Evolutionary conservation across 1,140 invertebrate species (phyloP).

Genomic region (Lordiphosa stackelbergi): DNA sequence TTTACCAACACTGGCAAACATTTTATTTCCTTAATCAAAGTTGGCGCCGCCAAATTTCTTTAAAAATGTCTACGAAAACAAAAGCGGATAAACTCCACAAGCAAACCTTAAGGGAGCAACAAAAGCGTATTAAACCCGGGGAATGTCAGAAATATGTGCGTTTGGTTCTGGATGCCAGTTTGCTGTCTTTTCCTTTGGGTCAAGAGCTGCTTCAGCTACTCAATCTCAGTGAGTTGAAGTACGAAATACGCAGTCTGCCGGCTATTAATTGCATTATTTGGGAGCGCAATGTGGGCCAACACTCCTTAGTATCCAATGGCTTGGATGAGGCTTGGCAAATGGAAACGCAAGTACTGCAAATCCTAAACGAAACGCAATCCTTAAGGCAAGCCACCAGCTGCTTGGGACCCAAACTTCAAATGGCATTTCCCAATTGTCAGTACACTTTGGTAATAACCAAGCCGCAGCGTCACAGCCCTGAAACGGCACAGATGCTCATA

Average conservation of each 20-base stretch:
- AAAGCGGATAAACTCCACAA: slow-evolving; percentile 64
- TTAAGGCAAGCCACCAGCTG: neutral
- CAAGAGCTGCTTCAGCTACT: slow-evolving; percentile 37
- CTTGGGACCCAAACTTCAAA: slow-evolving; percentile 30
- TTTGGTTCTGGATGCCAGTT: slow-evolving; percentile 76
- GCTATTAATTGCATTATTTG: slow-evolving; percentile 76
- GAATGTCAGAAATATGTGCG: slow-evolving; percentile 79
- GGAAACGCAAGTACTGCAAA: slow-evolving; percentile 49
- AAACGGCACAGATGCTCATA: slow-evolving; percentile 73
- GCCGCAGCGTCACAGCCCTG: slow-evolving; percentile 11
- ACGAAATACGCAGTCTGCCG: slow-evolving; percentile 47
- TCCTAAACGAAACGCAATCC: slow-evolving; percentile 27
- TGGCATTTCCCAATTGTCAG: slow-evolving; percentile 38
- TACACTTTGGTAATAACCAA: slow-evolving; percentile 43
- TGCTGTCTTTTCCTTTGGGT: slow-evolving; percentile 29
- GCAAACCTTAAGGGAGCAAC: slow-evolving; percentile 62
- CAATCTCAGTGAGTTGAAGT: slow-evolving; percentile 35
- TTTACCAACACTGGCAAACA: slow-evolving; percentile 5
- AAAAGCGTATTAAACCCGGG: slow-evolving; percentile 77
- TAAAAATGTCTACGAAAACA: slow-evolving; percentile 25
- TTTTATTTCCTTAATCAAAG: neutral
- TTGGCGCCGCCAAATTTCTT: slow-evolving; percentile 17
- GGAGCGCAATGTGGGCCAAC: slow-evolving; percentile 68
- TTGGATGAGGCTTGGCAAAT: slow-evolving; percentile 55
- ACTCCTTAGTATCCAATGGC: slow-evolving; percentile 14